These are phyloP conservation scores for Pachyrhynchus sulphureomaculatus DNA, from an alignment of 1,140 invertebrate species.

Conservation along the genomic window DNA sequence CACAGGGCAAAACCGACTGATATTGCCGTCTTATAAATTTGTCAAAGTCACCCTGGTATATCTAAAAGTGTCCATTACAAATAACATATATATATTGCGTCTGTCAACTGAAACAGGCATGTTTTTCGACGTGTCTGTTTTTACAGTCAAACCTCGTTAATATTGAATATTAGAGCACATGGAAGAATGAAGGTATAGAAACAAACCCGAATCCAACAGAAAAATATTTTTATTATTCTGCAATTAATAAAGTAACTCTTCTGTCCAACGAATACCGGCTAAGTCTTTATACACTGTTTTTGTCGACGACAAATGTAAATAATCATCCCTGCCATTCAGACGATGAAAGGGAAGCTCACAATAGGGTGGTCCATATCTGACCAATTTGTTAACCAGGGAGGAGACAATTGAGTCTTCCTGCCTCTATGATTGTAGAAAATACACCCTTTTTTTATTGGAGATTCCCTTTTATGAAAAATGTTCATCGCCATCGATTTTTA, in stretches of 20 bases:
- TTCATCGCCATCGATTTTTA: no score
- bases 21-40: neutral
- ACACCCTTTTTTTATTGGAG: no score
- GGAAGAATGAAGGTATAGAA: neutral
- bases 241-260: neutral
- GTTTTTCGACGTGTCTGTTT: neutral
- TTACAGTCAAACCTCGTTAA: slow-evolving; percentile 5
- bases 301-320: no score
- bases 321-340: no score
- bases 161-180: slow-evolving; percentile 4
- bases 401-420: no score
- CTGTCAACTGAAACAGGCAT: neutral
- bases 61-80: neutral
- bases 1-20: neutral
- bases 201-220: neutral
- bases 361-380: no score
- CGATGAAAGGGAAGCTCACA: no score
- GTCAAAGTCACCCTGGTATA: neutral
- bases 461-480: no score
- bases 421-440: no score
- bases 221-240: slow-evolving; percentile 14
- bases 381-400: no score
- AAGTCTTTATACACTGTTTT: no score
- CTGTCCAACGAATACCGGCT: no score
- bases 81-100: neutral